These are phyloP conservation scores for Pedetes capensis DNA, from an alignment of 2,113 vertebrate species.

Conservation along the genomic window DNA sequence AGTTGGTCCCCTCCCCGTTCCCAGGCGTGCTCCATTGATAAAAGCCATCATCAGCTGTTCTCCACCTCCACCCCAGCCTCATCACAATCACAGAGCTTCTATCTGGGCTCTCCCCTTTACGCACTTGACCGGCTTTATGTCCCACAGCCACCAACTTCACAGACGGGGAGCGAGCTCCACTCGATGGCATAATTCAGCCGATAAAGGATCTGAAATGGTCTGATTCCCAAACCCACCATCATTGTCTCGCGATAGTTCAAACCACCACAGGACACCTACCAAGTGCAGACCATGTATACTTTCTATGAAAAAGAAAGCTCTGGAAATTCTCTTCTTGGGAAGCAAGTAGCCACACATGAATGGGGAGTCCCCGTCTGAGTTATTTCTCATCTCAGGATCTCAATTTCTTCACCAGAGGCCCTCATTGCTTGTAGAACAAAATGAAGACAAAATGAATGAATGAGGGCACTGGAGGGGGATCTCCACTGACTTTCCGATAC, in stretches of 20 bases:
- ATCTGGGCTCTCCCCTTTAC: no score
- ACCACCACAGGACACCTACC: no score
- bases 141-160: not conserved
- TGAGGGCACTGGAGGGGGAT: not conserved
- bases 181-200: no score
- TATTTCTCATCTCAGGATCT: not conserved
- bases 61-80: rapidly evolving
- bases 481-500: not conserved
- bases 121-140: no score
- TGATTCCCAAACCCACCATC: not conserved
- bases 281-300: not conserved
- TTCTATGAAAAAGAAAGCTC: not conserved
- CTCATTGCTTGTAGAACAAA: not conserved
- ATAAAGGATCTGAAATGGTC: not conserved
- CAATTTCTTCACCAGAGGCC: not conserved
- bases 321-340: not conserved
- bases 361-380: not conserved
- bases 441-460: not conserved
- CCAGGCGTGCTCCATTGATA: not conserved
- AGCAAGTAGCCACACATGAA: not conserved
- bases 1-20: not conserved
- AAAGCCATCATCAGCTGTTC: rapidly evolving
- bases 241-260: rapidly evolving
- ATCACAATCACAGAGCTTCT: rapidly evolving
- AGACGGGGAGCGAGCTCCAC: not conserved